These are phyloP conservation scores for Caenorhabditis sp. DNA, from an alignment of 2,888 invertebrate genomes.

Conservation along the genomic window DNA sequence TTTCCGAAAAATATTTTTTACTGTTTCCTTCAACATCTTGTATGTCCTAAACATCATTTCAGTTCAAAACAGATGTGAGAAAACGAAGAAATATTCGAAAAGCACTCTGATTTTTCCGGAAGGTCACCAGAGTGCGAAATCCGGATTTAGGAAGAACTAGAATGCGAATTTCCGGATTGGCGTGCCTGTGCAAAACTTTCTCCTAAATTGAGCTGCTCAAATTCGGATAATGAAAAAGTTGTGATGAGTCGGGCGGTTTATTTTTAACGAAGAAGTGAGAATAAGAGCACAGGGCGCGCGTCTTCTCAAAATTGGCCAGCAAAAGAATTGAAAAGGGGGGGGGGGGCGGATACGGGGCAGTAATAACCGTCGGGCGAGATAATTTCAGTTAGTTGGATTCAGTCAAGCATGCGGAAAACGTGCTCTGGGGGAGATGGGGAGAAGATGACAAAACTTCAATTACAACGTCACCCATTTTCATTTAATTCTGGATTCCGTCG, in stretches of 20 bases:
- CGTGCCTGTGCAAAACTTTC: background rate
- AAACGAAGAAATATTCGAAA: background rate
- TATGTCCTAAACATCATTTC: constrained; percentile 28
- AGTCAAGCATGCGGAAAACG: constrained; percentile 45
- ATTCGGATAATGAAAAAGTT: constrained; percentile 22
- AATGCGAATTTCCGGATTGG: constrained; percentile 1
- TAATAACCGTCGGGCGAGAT: constrained; percentile 50
- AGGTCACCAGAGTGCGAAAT: constrained; percentile 35
- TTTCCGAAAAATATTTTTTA: background rate
- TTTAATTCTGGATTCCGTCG: constrained; percentile 45
- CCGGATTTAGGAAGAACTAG: constrained; percentile 25
- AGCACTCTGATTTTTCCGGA: constrained; percentile 25
- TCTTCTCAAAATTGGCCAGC: constrained; percentile 32
- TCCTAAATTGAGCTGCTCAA: background rate
- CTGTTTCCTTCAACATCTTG: background rate
- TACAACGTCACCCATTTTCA: constrained; percentile 56
- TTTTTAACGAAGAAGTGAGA: constrained; percentile 27
- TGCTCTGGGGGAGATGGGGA: constrained; percentile 11
- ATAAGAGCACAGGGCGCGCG: constrained; percentile 4
- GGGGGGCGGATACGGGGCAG: constrained; percentile 7
- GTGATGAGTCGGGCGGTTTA: background rate
- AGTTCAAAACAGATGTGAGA: constrained; percentile 14
- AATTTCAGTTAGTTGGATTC: constrained; percentile 50
- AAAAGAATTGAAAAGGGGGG: constrained; percentile 27
- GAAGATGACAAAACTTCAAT: constrained; percentile 55